Base-by-base conservation (phyloP, 2,888 invertebrate genomes). In the Conops quadrifasciatus region DNA sequence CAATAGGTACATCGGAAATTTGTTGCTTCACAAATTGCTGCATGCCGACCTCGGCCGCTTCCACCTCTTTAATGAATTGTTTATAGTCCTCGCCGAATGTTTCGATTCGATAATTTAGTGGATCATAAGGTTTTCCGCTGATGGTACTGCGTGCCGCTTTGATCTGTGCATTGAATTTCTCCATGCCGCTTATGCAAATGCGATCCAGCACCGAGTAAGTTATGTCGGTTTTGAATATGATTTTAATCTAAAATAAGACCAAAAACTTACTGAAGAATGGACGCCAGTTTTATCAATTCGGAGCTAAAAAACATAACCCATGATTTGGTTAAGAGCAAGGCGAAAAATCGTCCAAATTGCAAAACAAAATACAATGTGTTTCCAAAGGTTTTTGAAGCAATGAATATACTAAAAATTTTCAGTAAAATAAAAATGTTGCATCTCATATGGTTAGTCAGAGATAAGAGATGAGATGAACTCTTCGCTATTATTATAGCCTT, bases 171-270 rank as follows among this genome's bases (percentile, higher is more conserved):
- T 92, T 90, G 80, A 90, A 91, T 67, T 88, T 89, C 77, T 94
- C 93, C 79, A 95, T 92, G 1, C 94, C 94, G 84, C 94, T 94
- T 60, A 96, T 90, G 16, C 89, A 90, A 13, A 94, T 93, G 75
- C 90, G 90, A 77, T 92, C 90, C 67, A 95, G 84, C 36, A 93
- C 89, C 13, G 92, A 91, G 81, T 94, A 94, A 11, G 89, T 90
- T 11, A 92, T 88, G 62, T 92, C 91, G 0, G 89, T 92, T 84
- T 92, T 88, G 71, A 94, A 88, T 69, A 95, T 88, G 77, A 91
- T 90, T 73, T 91, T 91, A 26, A 95, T 91, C 93, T 94, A 26
- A 66, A 59, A 63, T 43, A n/a, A 58, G 60, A 58, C n/a, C n/a
- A 15, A 26, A 2, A 36, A 36, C 4, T 36, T 36, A 36, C 4